These are phyloP conservation scores for Alexandromys fortis DNA, from an alignment of 2,113 vertebrate species.

Conservation along the genomic window DNA sequence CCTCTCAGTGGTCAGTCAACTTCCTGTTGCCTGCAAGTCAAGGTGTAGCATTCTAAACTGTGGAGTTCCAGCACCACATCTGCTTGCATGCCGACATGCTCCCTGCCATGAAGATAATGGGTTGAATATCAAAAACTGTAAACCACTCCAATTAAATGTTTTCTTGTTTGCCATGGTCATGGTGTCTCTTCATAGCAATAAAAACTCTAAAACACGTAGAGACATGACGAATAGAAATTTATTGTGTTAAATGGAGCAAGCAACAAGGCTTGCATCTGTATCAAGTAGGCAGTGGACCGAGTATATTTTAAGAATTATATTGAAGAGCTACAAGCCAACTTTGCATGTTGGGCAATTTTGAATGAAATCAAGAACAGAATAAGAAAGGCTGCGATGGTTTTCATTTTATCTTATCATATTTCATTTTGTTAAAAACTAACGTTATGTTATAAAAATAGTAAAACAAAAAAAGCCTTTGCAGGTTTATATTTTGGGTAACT, in stretches of 20 bases:
- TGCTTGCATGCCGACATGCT: no score
- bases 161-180: neutral
- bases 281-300: neutral
- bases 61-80: neutral
- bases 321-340: neutral
- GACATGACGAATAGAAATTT: neutral
- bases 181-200: neutral
- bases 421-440: neutral
- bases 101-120: no score
- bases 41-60: neutral
- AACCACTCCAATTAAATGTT: neutral
- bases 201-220: neutral
- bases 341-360: neutral
- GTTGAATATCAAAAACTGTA: neutral
- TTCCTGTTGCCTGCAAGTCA: neutral
- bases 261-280: neutral
- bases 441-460: neutral
- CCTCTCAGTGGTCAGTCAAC: neutral
- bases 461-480: neutral
- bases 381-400: neutral
- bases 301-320: slow-evolving; percentile 24
- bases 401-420: neutral
- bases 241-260: neutral
- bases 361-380: neutral
- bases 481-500: neutral